phyloP scores from a whole-genome alignment of 2,113 vertebrate genomes.

The Petrocephalus zakoni region DNA sequence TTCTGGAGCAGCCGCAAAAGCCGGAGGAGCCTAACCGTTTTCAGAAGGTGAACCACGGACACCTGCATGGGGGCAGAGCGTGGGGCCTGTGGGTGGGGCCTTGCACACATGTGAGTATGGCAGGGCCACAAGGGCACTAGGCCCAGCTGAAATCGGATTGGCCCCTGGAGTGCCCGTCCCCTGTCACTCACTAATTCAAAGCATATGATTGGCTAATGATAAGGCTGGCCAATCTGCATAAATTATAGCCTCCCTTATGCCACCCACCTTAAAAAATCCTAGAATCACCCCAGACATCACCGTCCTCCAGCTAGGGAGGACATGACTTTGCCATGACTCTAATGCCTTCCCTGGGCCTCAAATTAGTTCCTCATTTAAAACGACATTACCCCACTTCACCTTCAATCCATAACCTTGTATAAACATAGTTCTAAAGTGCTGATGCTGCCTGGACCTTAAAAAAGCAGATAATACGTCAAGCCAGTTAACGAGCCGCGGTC shows the following conservation, averaged over 20 bases:
- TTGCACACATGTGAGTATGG: not conserved
- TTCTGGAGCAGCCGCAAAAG: slow-evolving; percentile 92
- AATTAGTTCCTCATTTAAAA: not conserved
- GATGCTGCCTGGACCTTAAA: not conserved
- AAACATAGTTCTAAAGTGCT: not conserved
- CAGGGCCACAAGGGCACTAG: not conserved
- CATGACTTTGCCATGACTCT: not conserved
- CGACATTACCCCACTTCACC: not conserved
- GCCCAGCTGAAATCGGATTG: not conserved
- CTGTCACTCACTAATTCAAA: not conserved
- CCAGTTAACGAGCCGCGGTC: not conserved
- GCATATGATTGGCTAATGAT: not conserved
- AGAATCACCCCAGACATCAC: not conserved
- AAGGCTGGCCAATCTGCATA: not conserved
- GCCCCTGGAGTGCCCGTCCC: not conserved
- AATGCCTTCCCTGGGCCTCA: not conserved
- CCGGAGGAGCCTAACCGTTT: slow-evolving; percentile 85
- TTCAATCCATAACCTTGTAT: not conserved
- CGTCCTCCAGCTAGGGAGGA: not conserved
- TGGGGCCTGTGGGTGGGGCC: too few relatives aligned
- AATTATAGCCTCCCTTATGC: not conserved
- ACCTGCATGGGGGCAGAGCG: slow-evolving; percentile 58
- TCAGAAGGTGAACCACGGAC: slow-evolving; percentile 91
- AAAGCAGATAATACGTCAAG: not conserved
- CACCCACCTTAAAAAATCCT: not conserved